Percentiles rank a stretch among this genome's conserved stretches.
phyloP scores from a whole-genome alignment of 2,797 vertebrate species.

The Spheniscus humboldti region DNA sequence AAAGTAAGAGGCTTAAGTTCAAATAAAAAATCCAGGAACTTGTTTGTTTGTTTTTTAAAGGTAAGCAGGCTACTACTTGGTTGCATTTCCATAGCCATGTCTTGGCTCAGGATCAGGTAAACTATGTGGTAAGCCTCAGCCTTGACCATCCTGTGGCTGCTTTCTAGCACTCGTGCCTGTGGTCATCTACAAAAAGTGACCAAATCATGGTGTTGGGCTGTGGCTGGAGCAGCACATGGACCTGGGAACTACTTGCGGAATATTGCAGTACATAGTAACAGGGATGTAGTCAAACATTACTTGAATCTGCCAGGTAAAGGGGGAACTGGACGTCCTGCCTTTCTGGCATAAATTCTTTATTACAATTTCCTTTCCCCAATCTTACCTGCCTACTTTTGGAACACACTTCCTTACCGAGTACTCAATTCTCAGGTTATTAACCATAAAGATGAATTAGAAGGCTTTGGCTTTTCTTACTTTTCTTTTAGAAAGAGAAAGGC shows the following conservation, averaged over 20 bases:
- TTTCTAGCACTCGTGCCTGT: not conserved
- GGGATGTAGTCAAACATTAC: not conserved
- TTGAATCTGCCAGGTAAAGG: not conserved
- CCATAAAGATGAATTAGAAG: not conserved
- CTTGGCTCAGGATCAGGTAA: not conserved
- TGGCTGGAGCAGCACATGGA: not conserved
- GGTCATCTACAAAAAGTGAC: not conserved
- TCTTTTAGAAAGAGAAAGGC: not conserved
- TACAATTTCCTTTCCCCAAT: not conserved
- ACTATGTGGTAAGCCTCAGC: not conserved
- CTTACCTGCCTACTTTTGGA: not conserved
- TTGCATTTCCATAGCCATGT: not conserved
- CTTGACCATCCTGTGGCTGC: not conserved
- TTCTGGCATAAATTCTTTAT: not conserved
- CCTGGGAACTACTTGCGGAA: not conserved
- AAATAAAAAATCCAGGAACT: not conserved
- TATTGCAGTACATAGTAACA: not conserved
- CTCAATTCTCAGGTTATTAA: not conserved
- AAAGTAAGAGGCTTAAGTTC: not conserved
- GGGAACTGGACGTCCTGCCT: not conserved
- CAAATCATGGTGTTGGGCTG: accelerated
- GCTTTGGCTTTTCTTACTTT: not conserved
- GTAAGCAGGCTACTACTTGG: not conserved
- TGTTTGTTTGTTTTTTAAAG: not conserved
- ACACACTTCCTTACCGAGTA: not conserved